These are phyloP conservation scores for Helicoverpa assulta DNA, from an alignment of 2,888 invertebrate genomes.

Conservation along the genomic window DNA sequence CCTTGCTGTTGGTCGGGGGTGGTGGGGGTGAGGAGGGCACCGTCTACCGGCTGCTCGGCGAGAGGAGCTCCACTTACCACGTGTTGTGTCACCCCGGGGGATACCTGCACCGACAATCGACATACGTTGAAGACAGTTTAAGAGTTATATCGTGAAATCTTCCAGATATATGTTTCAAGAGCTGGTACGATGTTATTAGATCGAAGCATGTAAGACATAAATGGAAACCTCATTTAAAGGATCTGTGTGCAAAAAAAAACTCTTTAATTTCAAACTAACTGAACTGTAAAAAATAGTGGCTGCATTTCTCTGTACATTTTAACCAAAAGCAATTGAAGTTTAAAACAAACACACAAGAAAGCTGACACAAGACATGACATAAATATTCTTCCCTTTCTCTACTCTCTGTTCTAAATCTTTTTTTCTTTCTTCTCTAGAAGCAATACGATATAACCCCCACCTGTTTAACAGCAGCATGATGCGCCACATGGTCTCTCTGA, in stretches of 20 bases:
- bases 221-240: too few species aligned
- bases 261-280: too few species aligned
- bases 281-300: too few species aligned
- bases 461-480: conserved; percentile 84
- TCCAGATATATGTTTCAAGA: background rate
- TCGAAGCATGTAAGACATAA: too few species aligned
- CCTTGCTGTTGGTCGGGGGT: conserved; percentile 83
- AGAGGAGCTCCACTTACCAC: conserved; percentile 74
- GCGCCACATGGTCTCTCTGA: conserved; percentile 89
- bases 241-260: too few species aligned
- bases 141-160: background rate
- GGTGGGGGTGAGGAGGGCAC: conserved; percentile 77
- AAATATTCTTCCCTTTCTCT: too few species aligned
- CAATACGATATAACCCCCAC: conserved; percentile 56
- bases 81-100: conserved; percentile 79
- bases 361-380: too few species aligned
- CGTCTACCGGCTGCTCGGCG: conserved; percentile 80
- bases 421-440: too few species aligned
- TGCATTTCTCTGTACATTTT: too few species aligned
- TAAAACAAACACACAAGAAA: too few species aligned
- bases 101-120: conserved; percentile 62
- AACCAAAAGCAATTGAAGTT: too few species aligned
- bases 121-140: conserved; percentile 25
- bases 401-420: too few species aligned
- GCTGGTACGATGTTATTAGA: background rate